A percentile compares a stretch with the other conserved stretches of the same genome.
Conservation (phyloP, 2,113 vertebrate genomes). For the Trematomus loennbergii region DNA sequence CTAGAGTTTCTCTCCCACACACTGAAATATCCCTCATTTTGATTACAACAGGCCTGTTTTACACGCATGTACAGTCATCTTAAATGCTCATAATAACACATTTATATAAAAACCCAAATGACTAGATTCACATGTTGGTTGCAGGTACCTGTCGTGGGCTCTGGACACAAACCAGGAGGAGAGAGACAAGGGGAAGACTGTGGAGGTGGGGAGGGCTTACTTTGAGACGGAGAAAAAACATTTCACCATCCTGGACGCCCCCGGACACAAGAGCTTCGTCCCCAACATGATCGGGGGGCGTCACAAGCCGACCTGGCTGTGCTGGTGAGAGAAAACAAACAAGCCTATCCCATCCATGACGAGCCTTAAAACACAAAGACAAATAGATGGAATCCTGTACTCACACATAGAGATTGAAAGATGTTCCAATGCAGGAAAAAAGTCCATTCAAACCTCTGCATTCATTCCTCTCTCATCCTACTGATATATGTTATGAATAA, state of each 20-base stretch:
- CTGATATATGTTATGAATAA: neutral
- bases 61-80: neutral
- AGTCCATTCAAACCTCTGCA: too few relatives aligned
- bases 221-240: slow-evolving; percentile 99
- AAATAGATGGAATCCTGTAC: too few relatives aligned
- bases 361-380: too few relatives aligned
- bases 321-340: slow-evolving; percentile 86
- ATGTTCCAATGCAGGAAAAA: too few relatives aligned
- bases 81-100: neutral
- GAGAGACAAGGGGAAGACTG: slow-evolving; percentile 98
- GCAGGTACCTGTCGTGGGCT: slow-evolving; percentile 99
- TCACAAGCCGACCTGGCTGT: slow-evolving; percentile 98
- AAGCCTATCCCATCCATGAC: too few relatives aligned
- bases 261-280: slow-evolving; percentile 99
- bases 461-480: neutral
- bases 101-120: neutral
- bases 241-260: slow-evolving; percentile 98
- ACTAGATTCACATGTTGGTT: neutral
- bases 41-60: neutral
- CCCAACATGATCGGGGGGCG: slow-evolving; percentile 99
- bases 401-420: too few relatives aligned
- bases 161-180: slow-evolving; percentile 99
- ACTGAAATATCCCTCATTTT: too few relatives aligned
- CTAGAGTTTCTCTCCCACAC: too few relatives aligned
- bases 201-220: slow-evolving; percentile 98